These are phyloP conservation scores for Speoplatyrhinus poulsoni DNA, from an alignment of 2,113 vertebrate species.

Conservation along the genomic window DNA sequence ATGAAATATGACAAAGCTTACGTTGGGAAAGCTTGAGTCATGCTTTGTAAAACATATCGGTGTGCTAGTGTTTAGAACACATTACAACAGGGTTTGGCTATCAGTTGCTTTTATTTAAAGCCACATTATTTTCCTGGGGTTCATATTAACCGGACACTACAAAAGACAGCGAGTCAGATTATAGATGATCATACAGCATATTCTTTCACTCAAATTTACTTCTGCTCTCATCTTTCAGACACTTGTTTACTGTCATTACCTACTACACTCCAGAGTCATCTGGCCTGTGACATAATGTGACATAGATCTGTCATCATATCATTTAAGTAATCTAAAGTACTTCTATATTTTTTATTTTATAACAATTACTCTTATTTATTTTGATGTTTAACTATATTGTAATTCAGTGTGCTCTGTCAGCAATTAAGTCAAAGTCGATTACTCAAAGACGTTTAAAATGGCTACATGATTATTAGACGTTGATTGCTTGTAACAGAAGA, in stretches of 20 bases:
- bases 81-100: background rate
- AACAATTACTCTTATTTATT: slow-evolving; percentile 10
- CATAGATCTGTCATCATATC: too few relatives aligned
- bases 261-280: background rate
- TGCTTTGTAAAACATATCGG: too few relatives aligned
- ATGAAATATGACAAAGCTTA: background rate
- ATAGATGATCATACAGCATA: background rate
- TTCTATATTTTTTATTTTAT: background rate
- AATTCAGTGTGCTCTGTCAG: background rate
- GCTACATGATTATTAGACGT: background rate
- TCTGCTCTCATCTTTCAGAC: background rate
- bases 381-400: background rate
- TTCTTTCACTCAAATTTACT: slow-evolving; percentile 4
- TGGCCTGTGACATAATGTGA: background rate
- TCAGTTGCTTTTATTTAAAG: background rate
- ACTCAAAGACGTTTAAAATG: background rate
- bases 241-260: background rate
- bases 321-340: too few relatives aligned
- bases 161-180: background rate
- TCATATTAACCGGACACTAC: too few relatives aligned
- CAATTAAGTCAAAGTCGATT: background rate
- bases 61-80: background rate
- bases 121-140: background rate
- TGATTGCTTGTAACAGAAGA: background rate
- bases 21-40: too few relatives aligned